A percentile compares a stretch with the other conserved stretches of the same genome.
These are phyloP conservation scores for Drosophila stalkeri DNA, from an alignment of 2,888 invertebrate genomes.

Conservation along the genomic window DNA sequence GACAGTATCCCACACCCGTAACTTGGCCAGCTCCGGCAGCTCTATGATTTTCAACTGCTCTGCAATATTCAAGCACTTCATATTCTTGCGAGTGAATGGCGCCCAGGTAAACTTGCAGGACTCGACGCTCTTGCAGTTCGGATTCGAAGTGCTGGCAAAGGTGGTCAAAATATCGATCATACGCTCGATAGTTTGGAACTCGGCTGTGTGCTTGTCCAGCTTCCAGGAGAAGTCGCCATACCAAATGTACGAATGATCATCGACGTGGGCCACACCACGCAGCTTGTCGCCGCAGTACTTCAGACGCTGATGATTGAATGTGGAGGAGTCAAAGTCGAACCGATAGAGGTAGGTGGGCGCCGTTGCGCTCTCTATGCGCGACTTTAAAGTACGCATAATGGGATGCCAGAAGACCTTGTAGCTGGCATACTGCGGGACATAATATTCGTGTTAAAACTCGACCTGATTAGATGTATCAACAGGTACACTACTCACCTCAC, in stretches of 20 bases:
- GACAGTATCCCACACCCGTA: constrained; percentile 79
- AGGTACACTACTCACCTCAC: constrained; percentile 65
- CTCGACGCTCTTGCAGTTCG: constrained; percentile 67
- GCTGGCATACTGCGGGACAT: constrained; percentile 74
- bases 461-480: background rate
- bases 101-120: constrained; percentile 46
- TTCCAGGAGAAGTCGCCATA: constrained; percentile 79
- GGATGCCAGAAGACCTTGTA: constrained; percentile 84
- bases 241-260: constrained; percentile 84
- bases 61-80: constrained; percentile 80
- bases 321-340: constrained; percentile 84
- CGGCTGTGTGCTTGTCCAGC: constrained; percentile 71
- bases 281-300: constrained; percentile 78
- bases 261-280: constrained; percentile 83
- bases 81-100: constrained; percentile 53
- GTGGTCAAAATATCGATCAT: constrained; percentile 82
- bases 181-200: constrained; percentile 82
- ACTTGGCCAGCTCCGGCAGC: constrained; percentile 79
- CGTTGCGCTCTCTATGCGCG: constrained; percentile 58
- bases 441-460: background rate
- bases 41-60: constrained; percentile 70
- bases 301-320: constrained; percentile 82
- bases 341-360: constrained; percentile 83
- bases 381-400: constrained; percentile 69
- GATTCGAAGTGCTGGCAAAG: constrained; percentile 81